phyloP scores from a whole-genome alignment of 2,797 vertebrate genomes.

The Avahi laniger region DNA sequence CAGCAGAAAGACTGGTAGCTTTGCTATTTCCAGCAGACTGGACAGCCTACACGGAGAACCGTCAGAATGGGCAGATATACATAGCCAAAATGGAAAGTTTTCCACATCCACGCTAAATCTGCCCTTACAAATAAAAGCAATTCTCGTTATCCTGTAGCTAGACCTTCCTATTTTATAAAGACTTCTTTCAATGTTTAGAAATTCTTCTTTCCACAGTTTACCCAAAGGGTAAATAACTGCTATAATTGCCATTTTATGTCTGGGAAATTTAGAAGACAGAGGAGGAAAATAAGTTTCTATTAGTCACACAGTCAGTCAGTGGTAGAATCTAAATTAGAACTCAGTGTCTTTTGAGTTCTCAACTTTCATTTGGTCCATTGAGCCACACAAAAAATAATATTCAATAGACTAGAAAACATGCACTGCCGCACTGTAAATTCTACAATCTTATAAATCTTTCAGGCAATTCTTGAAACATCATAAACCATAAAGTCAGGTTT shows the following conservation, averaged over 20 bases:
- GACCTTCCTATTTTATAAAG: not conserved
- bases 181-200: not conserved
- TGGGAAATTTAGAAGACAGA: not conserved
- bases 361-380: not conserved
- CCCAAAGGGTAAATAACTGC: not conserved
- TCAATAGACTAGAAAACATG: not conserved
- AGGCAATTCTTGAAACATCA: not conserved
- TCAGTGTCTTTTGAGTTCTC: not conserved
- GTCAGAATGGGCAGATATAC: not conserved
- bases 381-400: not conserved
- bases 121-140: not conserved
- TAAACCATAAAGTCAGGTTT: not conserved
- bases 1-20: not conserved
- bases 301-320: not conserved
- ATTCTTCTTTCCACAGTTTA: not conserved
- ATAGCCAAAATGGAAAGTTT: not conserved
- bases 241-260: not conserved
- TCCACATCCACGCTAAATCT: not conserved
- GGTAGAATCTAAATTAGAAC: not conserved
- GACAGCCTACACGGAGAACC: not conserved
- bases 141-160: not conserved
- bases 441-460: not conserved
- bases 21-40: slow-evolving; percentile 21
- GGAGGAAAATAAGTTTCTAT: not conserved
- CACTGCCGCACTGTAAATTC: not conserved